These are phyloP conservation scores for Enchytraeus crypticus DNA, from an alignment of 2,888 invertebrate species.

Conservation along the genomic window DNA sequence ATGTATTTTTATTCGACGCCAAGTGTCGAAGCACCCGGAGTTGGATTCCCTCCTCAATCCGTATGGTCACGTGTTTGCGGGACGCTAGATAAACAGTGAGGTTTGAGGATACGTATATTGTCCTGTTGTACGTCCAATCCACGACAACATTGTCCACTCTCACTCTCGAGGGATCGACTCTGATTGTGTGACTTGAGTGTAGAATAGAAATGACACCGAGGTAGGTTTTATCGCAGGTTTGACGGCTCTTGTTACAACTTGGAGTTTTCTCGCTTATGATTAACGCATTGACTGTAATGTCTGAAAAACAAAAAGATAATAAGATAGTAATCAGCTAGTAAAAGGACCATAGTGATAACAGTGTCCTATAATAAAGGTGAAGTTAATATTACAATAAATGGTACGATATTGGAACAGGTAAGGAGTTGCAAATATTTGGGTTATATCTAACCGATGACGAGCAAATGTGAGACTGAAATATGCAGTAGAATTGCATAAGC, in stretches of 20 bases:
- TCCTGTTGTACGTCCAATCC: slow-evolving; percentile 10
- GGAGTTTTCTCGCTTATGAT: slow-evolving; percentile 7
- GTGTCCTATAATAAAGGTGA: too few species aligned
- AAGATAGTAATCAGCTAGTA: too few species aligned
- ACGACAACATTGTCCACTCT: background rate
- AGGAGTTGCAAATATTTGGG: too few species aligned
- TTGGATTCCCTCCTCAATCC: background rate
- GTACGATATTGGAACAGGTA: too few species aligned
- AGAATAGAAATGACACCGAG: slow-evolving; percentile 11
- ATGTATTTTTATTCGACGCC: background rate
- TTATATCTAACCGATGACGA: too few species aligned
- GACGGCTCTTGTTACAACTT: background rate
- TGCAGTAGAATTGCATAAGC: too few species aligned
- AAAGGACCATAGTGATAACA: too few species aligned
- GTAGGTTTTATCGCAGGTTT: slow-evolving; percentile 8
- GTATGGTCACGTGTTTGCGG: background rate
- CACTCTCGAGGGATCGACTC: slow-evolving; percentile 10
- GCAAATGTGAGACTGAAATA: too few species aligned
- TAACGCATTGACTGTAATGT: slow-evolving; percentile 17
- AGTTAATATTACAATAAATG: too few species aligned
- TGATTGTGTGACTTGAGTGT: background rate
- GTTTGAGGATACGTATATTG: slow-evolving; percentile 2
- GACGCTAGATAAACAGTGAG: background rate
- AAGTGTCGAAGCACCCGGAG: slow-evolving; percentile 18
- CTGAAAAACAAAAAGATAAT: too few species aligned